Conservation (phyloP, 2,797 vertebrate genomes). For the Rhinoraja longicauda region DNA sequence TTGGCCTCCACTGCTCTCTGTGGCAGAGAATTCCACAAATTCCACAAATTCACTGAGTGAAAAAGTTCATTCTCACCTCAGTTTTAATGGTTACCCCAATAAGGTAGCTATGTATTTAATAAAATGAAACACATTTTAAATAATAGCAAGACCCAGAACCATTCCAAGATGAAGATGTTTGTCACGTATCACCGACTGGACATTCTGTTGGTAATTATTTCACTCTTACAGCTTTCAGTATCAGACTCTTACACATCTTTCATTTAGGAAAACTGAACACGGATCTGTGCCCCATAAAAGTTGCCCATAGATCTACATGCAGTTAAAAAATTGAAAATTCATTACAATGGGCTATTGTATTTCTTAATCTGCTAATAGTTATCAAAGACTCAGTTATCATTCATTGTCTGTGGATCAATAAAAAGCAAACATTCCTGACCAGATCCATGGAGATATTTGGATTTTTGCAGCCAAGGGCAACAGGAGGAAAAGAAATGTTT, state of each 20-base stretch:
- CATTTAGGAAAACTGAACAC: not conserved
- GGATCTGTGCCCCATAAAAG: not conserved
- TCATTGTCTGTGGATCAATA: not conserved
- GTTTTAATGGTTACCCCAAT: no score
- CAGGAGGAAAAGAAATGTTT: not conserved
- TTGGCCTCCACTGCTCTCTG: no score
- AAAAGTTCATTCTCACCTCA: no score
- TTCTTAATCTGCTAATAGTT: not conserved
- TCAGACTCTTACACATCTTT: not conserved
- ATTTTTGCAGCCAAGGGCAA: not conserved
- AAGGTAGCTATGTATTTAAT: not conserved
- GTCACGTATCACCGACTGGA: not conserved
- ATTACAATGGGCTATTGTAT: not conserved
- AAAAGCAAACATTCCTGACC: constrained; percentile 20
- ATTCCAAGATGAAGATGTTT: not conserved
- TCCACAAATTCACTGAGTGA: no score
- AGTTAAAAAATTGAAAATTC: not conserved
- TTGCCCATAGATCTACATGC: not conserved
- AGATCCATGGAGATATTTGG: not conserved
- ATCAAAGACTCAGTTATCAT: not conserved
- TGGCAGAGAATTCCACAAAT: no score
- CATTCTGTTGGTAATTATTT: not conserved
- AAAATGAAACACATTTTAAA: not conserved
- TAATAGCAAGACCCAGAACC: not conserved
- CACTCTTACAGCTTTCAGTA: not conserved